These are phyloP conservation scores for Platichthys flesus DNA, from an alignment of 2,113 vertebrate species.

Conservation along the genomic window DNA sequence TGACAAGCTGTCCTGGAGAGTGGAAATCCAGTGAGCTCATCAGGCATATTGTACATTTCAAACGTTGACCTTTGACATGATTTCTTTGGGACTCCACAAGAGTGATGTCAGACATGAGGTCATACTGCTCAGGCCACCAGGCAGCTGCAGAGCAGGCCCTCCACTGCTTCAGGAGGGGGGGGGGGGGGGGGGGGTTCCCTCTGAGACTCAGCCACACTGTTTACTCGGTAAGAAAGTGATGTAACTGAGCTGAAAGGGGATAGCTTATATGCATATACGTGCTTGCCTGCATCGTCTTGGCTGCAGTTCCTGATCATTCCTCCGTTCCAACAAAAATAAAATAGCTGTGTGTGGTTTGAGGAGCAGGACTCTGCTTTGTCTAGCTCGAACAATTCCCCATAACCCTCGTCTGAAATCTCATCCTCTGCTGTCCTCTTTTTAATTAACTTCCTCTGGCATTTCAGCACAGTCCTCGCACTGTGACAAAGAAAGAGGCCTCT, in stretches of 20 bases:
- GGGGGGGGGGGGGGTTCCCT: slow-evolving; percentile 37
- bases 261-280: slow-evolving; percentile 14
- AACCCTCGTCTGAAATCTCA: slow-evolving; percentile 28
- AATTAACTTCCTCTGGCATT: slow-evolving; percentile 43
- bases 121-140: slow-evolving; percentile 30
- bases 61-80: slow-evolving; percentile 21
- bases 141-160: slow-evolving; percentile 52
- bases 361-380: slow-evolving; percentile 38
- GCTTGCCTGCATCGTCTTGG: slow-evolving; percentile 13
- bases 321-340: slow-evolving; percentile 45
- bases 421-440: slow-evolving; percentile 36
- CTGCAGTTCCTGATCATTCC: slow-evolving; percentile 18
- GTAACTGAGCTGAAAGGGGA: slow-evolving; percentile 56
- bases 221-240: slow-evolving; percentile 59
- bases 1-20: background rate
- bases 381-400: slow-evolving; percentile 23
- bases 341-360: slow-evolving; percentile 17
- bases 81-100: slow-evolving; percentile 49
- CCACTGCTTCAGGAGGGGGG: slow-evolving; percentile 20
- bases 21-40: background rate
- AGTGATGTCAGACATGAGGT: slow-evolving; percentile 66
- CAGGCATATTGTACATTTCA: slow-evolving; percentile 12
- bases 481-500: slow-evolving; percentile 29
- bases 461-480: slow-evolving; percentile 16
- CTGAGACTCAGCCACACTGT: slow-evolving; percentile 34